Percentiles rank a stretch among this genome's conserved stretches.
phyloP scores from a whole-genome alignment of 2,888 invertebrate genomes.

The Rhyacophila evoluta region DNA sequence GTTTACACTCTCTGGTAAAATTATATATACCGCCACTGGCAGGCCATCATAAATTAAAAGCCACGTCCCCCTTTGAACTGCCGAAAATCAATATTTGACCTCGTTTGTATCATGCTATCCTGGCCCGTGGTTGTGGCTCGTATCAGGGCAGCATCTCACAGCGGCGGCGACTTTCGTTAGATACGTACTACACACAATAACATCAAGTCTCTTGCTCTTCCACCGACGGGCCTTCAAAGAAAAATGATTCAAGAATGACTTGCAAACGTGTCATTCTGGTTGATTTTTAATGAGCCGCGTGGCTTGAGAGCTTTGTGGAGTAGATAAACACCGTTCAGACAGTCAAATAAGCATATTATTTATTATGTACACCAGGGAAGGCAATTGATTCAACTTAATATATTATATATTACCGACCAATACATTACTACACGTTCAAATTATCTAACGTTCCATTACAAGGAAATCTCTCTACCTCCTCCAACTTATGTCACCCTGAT shows the following conservation, averaged over 20 bases:
- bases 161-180: not conserved
- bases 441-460: not conserved
- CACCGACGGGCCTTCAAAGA: constrained; percentile 41
- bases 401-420: not conserved
- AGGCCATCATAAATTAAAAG: constrained; percentile 11
- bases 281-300: constrained; percentile 51
- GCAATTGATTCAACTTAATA: not conserved
- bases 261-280: constrained; percentile 53
- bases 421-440: not conserved
- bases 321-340: constrained; percentile 54
- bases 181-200: not conserved
- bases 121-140: not conserved
- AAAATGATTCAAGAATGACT: constrained; percentile 54
- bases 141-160: not conserved
- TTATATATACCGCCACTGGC: not conserved
- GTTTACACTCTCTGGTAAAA: too few relatives aligned
- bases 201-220: not conserved
- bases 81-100: constrained; percentile 45
- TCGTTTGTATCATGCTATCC: constrained; percentile 32
- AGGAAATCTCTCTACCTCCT: not conserved
- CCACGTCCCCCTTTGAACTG: constrained; percentile 25
- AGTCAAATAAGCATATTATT: constrained; percentile 53
- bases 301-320: constrained; percentile 50
- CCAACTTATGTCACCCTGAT: not conserved
- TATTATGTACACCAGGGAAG: constrained; percentile 35